These are phyloP conservation scores for Neogale vison DNA, from an alignment of 2,113 vertebrate genomes.

Conservation along the genomic window DNA sequence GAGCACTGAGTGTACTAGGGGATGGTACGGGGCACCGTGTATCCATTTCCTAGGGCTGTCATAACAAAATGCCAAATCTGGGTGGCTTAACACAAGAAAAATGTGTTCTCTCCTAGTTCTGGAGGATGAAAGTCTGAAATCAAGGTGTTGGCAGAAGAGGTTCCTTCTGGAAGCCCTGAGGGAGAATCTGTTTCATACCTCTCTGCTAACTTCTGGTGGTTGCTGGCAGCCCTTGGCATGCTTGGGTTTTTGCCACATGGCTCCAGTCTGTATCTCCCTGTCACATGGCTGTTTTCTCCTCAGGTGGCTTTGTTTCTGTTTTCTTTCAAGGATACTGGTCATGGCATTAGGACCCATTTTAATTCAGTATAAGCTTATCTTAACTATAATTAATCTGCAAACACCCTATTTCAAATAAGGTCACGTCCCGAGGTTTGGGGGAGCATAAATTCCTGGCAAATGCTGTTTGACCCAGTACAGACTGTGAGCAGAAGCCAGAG, in stretches of 20 bases:
- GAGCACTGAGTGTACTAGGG: too few relatives aligned
- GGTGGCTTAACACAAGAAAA: not conserved
- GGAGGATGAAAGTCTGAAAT: not conserved
- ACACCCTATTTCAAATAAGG: not conserved
- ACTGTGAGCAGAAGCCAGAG: not conserved
- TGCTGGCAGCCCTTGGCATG: not conserved
- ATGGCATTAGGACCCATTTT: not conserved
- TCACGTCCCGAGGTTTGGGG: not conserved
- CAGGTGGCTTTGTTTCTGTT: not conserved
- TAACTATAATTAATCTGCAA: not conserved
- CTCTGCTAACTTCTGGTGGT: not conserved
- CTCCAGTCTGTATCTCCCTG: not conserved
- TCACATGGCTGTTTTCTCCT: not conserved
- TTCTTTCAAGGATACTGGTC: not conserved
- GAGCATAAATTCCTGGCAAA: not conserved
- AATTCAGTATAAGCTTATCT: not conserved
- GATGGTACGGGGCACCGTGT: not conserved
- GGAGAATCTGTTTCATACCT: not conserved
- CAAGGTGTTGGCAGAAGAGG: not conserved
- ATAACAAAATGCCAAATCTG: not conserved
- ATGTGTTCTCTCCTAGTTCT: not conserved
- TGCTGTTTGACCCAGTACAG: not conserved
- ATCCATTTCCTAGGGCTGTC: not conserved
- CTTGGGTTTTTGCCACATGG: not conserved
- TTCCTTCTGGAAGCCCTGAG: not conserved